These are phyloP conservation scores for Argyresthia albistria DNA, from an alignment of 2,888 invertebrate genomes.

Conservation along the genomic window DNA sequence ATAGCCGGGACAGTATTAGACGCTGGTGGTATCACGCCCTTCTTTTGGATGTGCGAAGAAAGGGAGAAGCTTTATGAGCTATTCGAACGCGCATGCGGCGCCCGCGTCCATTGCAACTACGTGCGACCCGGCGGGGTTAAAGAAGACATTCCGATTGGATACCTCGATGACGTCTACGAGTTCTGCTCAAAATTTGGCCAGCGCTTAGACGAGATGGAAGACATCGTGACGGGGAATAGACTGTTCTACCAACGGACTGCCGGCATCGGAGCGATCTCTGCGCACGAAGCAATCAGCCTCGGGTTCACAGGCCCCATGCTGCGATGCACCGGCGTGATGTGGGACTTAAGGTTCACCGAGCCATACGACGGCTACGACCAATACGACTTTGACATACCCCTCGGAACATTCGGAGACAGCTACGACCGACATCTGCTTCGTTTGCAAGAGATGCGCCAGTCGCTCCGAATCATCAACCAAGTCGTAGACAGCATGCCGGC, in stretches of 20 bases:
- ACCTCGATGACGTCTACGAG: slow-evolving; percentile 84
- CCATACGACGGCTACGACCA: slow-evolving; percentile 90
- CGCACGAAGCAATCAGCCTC: slow-evolving; percentile 82
- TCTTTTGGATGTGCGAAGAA: slow-evolving; percentile 94
- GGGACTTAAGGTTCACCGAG: slow-evolving; percentile 86
- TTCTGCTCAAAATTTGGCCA: slow-evolving; percentile 77
- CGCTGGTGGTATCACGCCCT: slow-evolving; percentile 89
- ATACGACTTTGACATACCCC: slow-evolving; percentile 87
- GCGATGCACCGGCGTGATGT: slow-evolving; percentile 86
- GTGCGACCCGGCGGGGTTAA: slow-evolving; percentile 87
- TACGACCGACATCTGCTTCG: slow-evolving; percentile 85
- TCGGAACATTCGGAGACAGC: slow-evolving; percentile 87
- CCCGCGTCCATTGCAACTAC: slow-evolving; percentile 88
- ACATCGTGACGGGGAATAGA: slow-evolving; percentile 81
- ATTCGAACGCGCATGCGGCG: slow-evolving; percentile 86
- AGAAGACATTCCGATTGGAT: slow-evolving; percentile 70
- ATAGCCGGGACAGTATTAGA: slow-evolving; percentile 83
- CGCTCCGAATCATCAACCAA: slow-evolving; percentile 83
- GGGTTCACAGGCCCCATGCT: slow-evolving; percentile 83
- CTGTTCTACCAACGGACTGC: slow-evolving; percentile 76
- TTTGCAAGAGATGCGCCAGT: slow-evolving; percentile 82
- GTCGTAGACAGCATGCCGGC: slow-evolving; percentile 87
- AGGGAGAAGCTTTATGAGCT: slow-evolving; percentile 89
- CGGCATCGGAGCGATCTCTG: slow-evolving; percentile 80
- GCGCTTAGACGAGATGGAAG: slow-evolving; percentile 89